Evolutionary conservation across 2,888 invertebrate species (phyloP), one percentile per base, ranked within the genome.

Genomic region (Mesorhabditis sp.): DNA sequence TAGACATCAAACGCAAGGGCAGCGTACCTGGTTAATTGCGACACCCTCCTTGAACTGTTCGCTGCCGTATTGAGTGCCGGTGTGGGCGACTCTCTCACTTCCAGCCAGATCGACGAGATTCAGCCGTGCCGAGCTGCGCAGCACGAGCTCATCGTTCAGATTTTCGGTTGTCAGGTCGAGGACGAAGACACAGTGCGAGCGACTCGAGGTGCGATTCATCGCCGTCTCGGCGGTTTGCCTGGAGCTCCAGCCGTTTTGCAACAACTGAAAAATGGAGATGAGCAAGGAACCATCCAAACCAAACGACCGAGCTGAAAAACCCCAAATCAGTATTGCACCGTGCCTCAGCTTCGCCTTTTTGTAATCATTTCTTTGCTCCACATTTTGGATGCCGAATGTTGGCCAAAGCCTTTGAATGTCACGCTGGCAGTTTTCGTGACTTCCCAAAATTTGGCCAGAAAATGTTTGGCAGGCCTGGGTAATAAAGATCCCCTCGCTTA

Each of bases 71-170:
- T 86, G 78, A 28, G 28, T 28, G 28, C 28, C 28, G 3, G 87
- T 86, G 71, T 87, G 86, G 62, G 85, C 85, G 75, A 87, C 87
- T 65, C 87, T 74, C 74, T 88, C 88, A 67, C 86, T 86, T 0
- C 88, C 88, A 13, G 88, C 88, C 67, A 88, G 75, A 77, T 88
- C 88, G 4, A 88, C 87, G n/a, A 88, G 79, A 74, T 88, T 87
- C 62, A 88, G 81, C 86, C 88, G 84, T 0, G 87, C 86, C 4
- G 76, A 76, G 62, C 82, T 71, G 43, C 85, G 76, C 64, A 84
- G 85, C 63, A 83, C 81, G 6, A 87, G 76, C 5, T 69, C 74
- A n/a, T 83, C 85, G 15, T 82, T 82, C 65, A 82, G 82, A 68
- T 80, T 82, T 70, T 85, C 83, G 83, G 86, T 76, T 65, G 66